Evolutionary conservation across 2,797 vertebrate species (phyloP).

Genomic region (Eremophila alpestris): DNA sequence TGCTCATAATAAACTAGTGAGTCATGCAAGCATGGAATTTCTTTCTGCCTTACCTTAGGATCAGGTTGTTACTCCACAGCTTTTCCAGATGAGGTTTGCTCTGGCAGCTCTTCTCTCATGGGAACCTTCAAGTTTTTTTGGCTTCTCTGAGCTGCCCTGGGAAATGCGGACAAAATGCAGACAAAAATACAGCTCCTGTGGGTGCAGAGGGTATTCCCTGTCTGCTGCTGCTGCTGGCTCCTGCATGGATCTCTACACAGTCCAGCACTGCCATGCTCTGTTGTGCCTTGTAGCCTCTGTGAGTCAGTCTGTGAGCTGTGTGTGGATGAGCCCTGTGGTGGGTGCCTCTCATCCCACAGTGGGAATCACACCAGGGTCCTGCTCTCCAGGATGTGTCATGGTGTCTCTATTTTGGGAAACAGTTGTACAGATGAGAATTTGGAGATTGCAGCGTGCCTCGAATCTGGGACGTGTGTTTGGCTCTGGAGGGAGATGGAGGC

Average conservation of each 20-base stretch:
- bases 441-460: rapidly evolving
- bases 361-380: neutral
- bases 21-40: neutral
- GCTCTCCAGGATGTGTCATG: neutral
- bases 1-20: conserved; percentile 1
- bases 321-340: neutral
- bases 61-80: neutral
- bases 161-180: neutral
- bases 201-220: neutral
- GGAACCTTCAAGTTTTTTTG: neutral
- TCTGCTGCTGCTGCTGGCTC: neutral
- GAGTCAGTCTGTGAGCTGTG: neutral
- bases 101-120: neutral
- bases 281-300: neutral
- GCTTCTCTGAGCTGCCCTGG: neutral
- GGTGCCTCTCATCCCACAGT: neutral
- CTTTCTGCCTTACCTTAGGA: neutral
- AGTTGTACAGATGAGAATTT: neutral
- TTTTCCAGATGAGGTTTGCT: neutral
- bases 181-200: neutral
- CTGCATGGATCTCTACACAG: rapidly evolving
- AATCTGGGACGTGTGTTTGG: neutral
- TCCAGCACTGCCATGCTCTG: rapidly evolving
- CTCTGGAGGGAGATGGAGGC: neutral
- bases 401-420: neutral